phyloP scores from a whole-genome alignment of 2,888 invertebrate species.

The Nomada goodeniana region DNA sequence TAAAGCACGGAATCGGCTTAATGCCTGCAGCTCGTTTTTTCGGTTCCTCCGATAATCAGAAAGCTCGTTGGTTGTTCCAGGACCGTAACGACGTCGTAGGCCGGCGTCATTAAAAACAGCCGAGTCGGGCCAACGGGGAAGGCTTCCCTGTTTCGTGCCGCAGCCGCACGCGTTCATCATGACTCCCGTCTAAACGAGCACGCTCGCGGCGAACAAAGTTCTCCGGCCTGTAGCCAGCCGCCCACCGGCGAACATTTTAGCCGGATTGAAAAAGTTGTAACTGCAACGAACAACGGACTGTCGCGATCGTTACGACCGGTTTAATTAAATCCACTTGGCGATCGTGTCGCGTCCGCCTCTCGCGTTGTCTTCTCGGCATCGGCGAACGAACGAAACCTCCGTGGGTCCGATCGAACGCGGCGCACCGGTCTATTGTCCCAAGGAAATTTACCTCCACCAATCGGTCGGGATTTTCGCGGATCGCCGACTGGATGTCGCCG shows the following conservation, averaged over 20 bases:
- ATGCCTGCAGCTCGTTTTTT: conserved; percentile 16
- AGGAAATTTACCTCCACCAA: conserved; percentile 30
- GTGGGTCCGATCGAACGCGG: conserved; percentile 1
- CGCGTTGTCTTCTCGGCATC: background rate
- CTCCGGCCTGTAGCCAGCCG: background rate
- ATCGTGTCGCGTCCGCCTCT: conserved; percentile 21
- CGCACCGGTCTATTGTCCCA: background rate
- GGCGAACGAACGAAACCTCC: background rate
- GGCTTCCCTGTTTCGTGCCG: background rate
- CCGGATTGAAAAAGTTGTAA: conserved; percentile 66
- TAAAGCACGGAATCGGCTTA: background rate
- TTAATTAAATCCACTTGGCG: conserved; percentile 23
- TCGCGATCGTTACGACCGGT: background rate
- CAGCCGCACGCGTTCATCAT: background rate
- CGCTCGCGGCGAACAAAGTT: conserved; percentile 28
- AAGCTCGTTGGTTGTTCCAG: conserved; percentile 24
- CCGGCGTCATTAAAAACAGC: conserved; percentile 53
- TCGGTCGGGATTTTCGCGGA: conserved; percentile 10
- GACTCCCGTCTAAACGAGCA: conserved; percentile 19
- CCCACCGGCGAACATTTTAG: conserved; percentile 58
- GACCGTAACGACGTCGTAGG: conserved; percentile 41
- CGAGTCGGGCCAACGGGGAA: conserved; percentile 31
- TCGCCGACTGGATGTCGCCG: conserved; percentile 26
- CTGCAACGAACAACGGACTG: conserved; percentile 47
- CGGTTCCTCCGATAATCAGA: conserved; percentile 22